Base-by-base conservation (phyloP, 2,797 vertebrate genomes). In the Oreonectes daqikongensis region DNA sequence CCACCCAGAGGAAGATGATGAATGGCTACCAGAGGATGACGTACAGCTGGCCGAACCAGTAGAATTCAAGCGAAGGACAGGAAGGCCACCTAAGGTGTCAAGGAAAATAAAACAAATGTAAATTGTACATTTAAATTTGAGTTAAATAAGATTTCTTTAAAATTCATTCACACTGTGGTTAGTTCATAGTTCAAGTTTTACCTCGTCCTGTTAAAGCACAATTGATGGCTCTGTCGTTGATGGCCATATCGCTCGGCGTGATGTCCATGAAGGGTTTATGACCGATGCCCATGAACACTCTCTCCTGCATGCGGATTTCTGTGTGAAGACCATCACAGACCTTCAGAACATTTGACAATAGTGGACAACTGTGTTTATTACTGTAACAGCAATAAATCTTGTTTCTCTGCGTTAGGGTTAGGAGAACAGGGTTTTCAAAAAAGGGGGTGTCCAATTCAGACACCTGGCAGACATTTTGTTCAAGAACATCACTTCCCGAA, bases 231-330 rank as follows among this genome's bases (percentile, higher is more conserved):
- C 94, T 88, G 88, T 93, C 88, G 18, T 80, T 90, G 82, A 95
- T 95, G 18, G 93, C 94, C 32, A 93, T 93, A 14, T 94, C 94
- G 66, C 94, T 95, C 72, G 93, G 94, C 84, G 93, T 85, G 86
- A 95, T 94, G 82, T 95, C 94, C 86, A 92, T 93, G 82, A 94
- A 95, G 59, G 94, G 94, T 77, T 94, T 95, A 83, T 92, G 92
- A 63, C 94, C 94, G 57, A 95, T 92, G 46, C 94, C 94, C 88
- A 94, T 90, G 77, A 94, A 95, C 26, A 93, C 93, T 77, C 94
- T 87, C 83, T 95, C 94, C 83, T 94, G 93, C 90, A 94, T 93
- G 4, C 94, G 93, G 60, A 94, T 86, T 79, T 95, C 94, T 95
- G 86, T 15, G 80, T 80, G 50, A 79, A 64, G 67, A 81, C 7